A percentile compares a stretch with the other conserved stretches of the same genome.
Conservation (phyloP, 2,888 invertebrate species). For the Temnothorax ravouxi region DNA sequence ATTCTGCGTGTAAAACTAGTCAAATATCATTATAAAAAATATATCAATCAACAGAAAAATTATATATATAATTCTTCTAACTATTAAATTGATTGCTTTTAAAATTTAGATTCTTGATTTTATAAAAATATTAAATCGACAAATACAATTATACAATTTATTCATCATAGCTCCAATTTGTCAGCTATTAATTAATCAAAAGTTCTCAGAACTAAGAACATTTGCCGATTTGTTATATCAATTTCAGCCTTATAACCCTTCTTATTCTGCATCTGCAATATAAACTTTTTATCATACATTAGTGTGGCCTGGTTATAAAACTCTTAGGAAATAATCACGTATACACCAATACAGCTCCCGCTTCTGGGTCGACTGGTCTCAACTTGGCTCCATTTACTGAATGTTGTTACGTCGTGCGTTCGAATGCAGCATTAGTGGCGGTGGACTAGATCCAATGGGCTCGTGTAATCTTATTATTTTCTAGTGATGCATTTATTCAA, state of each 20-base stretch:
- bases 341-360: neutral
- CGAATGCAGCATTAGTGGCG: slow-evolving; percentile 79
- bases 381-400: slow-evolving; percentile 36
- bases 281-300: neutral
- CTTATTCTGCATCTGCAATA: neutral
- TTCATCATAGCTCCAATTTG: neutral
- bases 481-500: slow-evolving; percentile 99
- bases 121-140: no score
- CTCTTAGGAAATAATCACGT: slow-evolving; percentile 30
- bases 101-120: neutral
- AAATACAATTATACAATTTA: neutral
- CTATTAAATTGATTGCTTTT: neutral
- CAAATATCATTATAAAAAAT: neutral
- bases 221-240: neutral
- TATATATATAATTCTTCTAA: neutral
- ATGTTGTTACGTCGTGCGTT: slow-evolving; percentile 57
- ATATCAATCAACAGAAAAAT: neutral
- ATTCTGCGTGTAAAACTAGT: neutral
- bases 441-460: slow-evolving; percentile 82
- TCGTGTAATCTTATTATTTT: slow-evolving; percentile 91
- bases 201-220: neutral
- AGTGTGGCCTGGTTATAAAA: neutral
- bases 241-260: neutral
- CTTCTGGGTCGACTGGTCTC: slow-evolving; percentile 38
- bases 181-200: neutral